Conservation (phyloP, 2,888 invertebrate species). For the Tetragonisca angustula region DNA sequence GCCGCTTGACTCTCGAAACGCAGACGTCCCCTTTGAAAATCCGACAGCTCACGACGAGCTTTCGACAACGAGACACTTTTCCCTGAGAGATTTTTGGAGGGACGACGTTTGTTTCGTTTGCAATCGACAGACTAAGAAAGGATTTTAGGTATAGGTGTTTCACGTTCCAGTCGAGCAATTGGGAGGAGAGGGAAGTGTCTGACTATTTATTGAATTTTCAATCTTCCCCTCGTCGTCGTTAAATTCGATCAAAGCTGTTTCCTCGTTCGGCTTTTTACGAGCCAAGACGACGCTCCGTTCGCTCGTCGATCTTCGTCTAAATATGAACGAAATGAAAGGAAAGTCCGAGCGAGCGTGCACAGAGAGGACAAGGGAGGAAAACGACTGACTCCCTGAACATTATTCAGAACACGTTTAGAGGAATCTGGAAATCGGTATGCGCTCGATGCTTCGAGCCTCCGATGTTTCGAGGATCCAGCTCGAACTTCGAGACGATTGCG, state of each 20-base stretch:
- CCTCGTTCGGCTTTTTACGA: neutral
- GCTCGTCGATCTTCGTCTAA: neutral
- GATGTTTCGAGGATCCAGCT: neutral
- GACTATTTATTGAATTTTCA: neutral
- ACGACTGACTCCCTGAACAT: neutral
- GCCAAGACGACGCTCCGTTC: no score
- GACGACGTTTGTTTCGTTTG: no score
- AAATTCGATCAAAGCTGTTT: neutral
- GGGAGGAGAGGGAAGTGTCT: neutral
- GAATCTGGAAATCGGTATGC: no score
- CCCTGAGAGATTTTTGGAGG: no score
- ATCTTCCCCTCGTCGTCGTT: neutral
- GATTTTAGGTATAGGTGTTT: no score
- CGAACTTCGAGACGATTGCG: neutral
- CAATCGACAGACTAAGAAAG: no score
- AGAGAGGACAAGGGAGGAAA: neutral
- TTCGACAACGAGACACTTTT: no score
- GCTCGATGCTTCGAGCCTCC: neutral
- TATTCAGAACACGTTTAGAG: neutral
- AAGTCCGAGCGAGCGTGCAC: neutral
- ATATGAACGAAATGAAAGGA: neutral
- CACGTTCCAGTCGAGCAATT: no score
- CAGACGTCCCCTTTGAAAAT: no score
- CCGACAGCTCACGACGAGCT: no score
- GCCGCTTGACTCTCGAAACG: conserved; percentile 8